Base-by-base conservation (phyloP, 2,797 vertebrate genomes). In the Naso thynnoides region DNA sequence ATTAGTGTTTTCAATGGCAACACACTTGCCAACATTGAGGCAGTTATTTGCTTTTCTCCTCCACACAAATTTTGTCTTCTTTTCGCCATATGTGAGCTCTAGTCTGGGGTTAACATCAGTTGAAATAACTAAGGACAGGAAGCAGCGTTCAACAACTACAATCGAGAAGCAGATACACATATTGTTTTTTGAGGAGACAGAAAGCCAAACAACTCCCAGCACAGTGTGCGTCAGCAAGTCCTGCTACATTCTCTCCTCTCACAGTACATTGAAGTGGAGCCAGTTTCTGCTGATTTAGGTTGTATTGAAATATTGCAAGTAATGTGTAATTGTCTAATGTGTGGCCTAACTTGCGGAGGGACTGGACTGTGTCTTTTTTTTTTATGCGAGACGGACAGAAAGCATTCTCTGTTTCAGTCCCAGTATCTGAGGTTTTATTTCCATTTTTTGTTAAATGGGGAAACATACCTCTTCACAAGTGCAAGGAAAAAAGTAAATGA, bases 201-300 rank as follows among this genome's bases (percentile, higher is more conserved):
- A 95, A 96, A 96, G 95, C 95, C 96, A 96, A 96, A 96, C 95
- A 93, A 96, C 79, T 96, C 95, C 47, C 45, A 76, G 83, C 78
- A 70, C 65, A 81, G 64, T 41, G 67, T 95, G 94, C 92, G 94
- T 95, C 95, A 96, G 81, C 70, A 93, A 95, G 94, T 96, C 95
- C 95, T 95, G 93, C 95, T 96, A 96, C 95, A 96, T 96, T 96
- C 95, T 95, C 78, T 73, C 62, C 52, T 96, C 95, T 94, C 95
- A 93, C 94, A 93, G 95, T 94, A 95, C 96, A 96, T 96, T 96
- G 96, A 96, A 94, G 95, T 93, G 90, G 95, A 94, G 76, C 79
- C 76, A 31, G 94, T 95, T 95, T 95, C 95, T 95, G 95, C 95
- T 94, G 94, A 94, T 95, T 92, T 94, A 94, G 95, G 92, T 82